A percentile compares a stretch with the other conserved stretches of the same genome.
Conservation (phyloP, 2,888 invertebrate species). For the Branchinecta sandiegonensis region DNA sequence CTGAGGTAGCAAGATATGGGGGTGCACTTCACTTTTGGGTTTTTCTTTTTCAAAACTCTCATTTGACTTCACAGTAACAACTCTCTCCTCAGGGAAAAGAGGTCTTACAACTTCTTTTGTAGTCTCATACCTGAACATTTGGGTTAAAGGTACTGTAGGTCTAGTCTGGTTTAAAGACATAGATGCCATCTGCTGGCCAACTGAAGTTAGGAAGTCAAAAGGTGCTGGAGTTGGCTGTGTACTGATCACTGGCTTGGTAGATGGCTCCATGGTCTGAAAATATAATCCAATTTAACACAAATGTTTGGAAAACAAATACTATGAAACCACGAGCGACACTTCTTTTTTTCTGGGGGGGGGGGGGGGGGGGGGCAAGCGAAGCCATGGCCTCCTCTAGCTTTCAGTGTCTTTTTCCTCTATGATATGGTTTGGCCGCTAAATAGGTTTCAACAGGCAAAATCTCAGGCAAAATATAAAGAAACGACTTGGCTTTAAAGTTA, state of each 20-base stretch:
- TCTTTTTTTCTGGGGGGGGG: too few relatives aligned
- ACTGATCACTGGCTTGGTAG: constrained; percentile 2
- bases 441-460: too few relatives aligned
- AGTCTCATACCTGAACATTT: neutral
- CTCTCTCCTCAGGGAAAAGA: neutral
- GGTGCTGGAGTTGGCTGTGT: constrained; percentile 1
- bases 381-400: too few relatives aligned
- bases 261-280: neutral
- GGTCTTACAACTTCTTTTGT: neutral
- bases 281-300: neutral
- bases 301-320: too few relatives aligned
- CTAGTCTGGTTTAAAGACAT: neutral
- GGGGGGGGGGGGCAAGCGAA: too few relatives aligned
- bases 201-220: constrained; percentile 3
- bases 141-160: neutral
- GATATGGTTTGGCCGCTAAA: too few relatives aligned
- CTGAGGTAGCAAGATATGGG: too few relatives aligned
- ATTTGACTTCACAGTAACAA: neutral
- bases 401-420: too few relatives aligned
- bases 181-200: neutral
- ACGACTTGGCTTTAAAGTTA: too few relatives aligned
- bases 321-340: too few relatives aligned
- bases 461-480: too few relatives aligned
- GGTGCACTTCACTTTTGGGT: neutral
- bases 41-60: neutral